Base-by-base conservation (phyloP, 2,888 invertebrate species). In the Marasmarcha lunaedactyla region DNA sequence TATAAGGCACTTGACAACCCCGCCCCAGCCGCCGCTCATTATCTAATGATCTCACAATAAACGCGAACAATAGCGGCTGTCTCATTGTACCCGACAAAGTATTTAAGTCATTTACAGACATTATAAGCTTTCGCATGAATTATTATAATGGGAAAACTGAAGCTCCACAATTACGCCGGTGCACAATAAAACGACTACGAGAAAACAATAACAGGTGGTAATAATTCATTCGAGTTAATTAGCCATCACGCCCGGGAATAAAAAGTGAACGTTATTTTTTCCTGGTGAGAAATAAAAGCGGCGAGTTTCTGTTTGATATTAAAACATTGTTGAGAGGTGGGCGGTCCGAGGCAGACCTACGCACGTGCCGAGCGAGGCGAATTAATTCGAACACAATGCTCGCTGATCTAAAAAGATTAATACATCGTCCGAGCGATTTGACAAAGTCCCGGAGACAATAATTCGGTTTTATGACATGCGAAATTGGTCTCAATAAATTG, bases 381-480 rank as follows among this genome's bases (percentile, higher is more conserved):
- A 53, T 50, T 47, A 44, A 48, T 51, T 48, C 27, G 37, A 42
- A 10, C 27, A 14, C 33, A 38, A 27, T 34, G 20, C 30, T 34
- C n/a, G 14, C 25, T 52, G 54, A 46, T 44, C 50, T 41, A 42
- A 46, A 45, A 38, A 46, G 47, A 48, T 47, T 47, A 51, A 50
- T 54, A 43, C 46, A 49, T 48, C 50, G 50, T 44, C 42, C 51
- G 51, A 39, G 51, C 54, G 48, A 53, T 55, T 54, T 56, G 53
- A 51, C 59, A 54, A 51, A 53, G 41, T 44, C 40, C 30, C 37
- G 44, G 39, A 50, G 55, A 61, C 65, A 55, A 59, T 68, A 71
- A 79, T 81, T 73, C 60, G 69, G 68, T 67, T 81, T 79, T 79
- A 81, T 81, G 81, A 81, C 79, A 79, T 78, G 77, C 77, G 69